Evolutionary conservation across 2,888 invertebrate genomes (phyloP).

Genomic region (Idaea aversata): DNA sequence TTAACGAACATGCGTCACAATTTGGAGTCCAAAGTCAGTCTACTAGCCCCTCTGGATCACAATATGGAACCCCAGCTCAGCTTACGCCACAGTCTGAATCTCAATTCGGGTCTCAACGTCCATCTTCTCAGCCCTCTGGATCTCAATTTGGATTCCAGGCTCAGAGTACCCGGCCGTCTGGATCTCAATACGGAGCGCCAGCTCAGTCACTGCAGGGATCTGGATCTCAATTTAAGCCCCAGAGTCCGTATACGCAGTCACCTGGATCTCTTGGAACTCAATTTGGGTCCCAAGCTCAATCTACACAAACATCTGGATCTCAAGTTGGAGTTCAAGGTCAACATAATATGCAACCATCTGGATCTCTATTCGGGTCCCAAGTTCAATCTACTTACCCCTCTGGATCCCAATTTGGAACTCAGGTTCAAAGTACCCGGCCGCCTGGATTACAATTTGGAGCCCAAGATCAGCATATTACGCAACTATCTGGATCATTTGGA

Average conservation of each 20-base stretch:
- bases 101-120: conserved; percentile 14
- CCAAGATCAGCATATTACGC: too few relatives aligned
- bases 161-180: background rate
- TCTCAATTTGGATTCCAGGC: conserved; percentile 6
- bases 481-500: too few relatives aligned
- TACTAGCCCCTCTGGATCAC: conserved; percentile 14
- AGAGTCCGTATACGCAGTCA: background rate
- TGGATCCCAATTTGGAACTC: conserved; percentile 11
- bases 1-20: background rate
- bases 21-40: conserved; percentile 17
- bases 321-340: too few relatives aligned
- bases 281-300: conserved; percentile 8
- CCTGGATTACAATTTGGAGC: too few relatives aligned
- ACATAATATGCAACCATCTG: too few relatives aligned
- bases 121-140: background rate
- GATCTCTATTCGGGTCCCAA: too few relatives aligned
- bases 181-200: conserved; percentile 9
- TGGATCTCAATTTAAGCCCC: conserved; percentile 3
- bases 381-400: conserved; percentile 6
- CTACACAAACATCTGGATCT: too few relatives aligned
- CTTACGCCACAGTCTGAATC: conserved; percentile 13
- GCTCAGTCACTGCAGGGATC: conserved; percentile 9
- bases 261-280: conserved; percentile 6
- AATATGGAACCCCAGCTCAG: conserved; percentile 15
- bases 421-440: background rate